Base-by-base conservation (phyloP, 2,888 invertebrate species). In the Cenopis cana region DNA sequence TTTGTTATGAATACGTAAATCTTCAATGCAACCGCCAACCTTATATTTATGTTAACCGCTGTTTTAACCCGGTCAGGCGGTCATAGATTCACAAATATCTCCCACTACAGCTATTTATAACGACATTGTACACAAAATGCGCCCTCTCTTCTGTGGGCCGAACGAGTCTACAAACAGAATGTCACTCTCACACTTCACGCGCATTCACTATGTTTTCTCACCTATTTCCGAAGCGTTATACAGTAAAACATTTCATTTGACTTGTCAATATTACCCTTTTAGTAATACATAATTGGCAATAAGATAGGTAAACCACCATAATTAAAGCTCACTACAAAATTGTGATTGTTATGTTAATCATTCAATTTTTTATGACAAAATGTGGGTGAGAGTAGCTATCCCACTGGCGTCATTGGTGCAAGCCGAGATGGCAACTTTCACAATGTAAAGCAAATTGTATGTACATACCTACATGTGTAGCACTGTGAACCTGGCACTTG, bases 61-160 rank as follows among this genome's bases (percentile, higher is more conserved):
- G 86, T 85, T 84, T 87, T 91, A 92, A 92, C 93, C 92, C 85
- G 93, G 93, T 93, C 85, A 89, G 89, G 90, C 85, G 93, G 93
- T 93, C 85, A 89, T 89, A 90, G 91, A 88, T 82, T 86, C 87
- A 87, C 84, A 90, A 91, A 93, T 93, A 92, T 90, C 89, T 87
- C 87, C 84, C 87, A 86, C 85, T 79, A 78, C 79, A 68, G 82
- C 86, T 93, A 93, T 92, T 89, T 91, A 84, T 89, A 87, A 84
- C 83, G 80, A 80, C 83, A 87, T 87, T 87, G 84, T 86, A 86
- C 82, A 83, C 81, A 84, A 84, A 87, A 87, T 78, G 80, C 85
- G 85, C 82, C 81, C 83, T 85, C 82, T 82, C 87, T 87, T 87
- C 80, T 84, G 81, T 80, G 76, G 73, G 75, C 76, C 74, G 76